Evolutionary conservation across 2,113 vertebrate species (phyloP).

Genomic region (Albula goreensis): DNA sequence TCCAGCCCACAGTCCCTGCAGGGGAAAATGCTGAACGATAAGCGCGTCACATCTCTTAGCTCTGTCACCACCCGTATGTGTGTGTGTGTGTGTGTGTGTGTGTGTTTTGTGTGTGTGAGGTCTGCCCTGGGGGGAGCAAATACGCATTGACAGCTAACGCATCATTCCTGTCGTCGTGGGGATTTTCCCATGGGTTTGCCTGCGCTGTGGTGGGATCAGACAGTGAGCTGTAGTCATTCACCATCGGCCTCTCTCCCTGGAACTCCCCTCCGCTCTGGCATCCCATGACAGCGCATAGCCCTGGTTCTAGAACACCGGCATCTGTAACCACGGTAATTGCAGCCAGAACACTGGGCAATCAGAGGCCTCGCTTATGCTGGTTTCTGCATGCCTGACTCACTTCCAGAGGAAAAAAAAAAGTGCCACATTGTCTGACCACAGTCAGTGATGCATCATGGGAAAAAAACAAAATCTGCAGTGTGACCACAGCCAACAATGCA

Average conservation of each 20-base stretch:
- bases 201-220: not conserved
- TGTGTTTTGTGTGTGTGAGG: too few relatives aligned
- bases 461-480: not conserved
- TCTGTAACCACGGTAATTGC: too few relatives aligned
- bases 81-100: too few relatives aligned
- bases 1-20: too few relatives aligned
- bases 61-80: too few relatives aligned
- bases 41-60: too few relatives aligned
- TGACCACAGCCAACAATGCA: not conserved
- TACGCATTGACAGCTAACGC: not conserved
- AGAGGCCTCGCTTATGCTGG: too few relatives aligned
- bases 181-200: not conserved
- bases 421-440: too few relatives aligned
- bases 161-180: not conserved
- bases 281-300: not conserved
- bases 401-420: not conserved
- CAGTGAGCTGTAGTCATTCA: not conserved
- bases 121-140: too few relatives aligned
- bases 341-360: too few relatives aligned
- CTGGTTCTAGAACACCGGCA: not conserved
- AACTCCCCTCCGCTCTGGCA: not conserved
- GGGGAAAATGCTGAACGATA: too few relatives aligned
- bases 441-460: too few relatives aligned
- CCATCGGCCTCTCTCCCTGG: not conserved
- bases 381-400: not conserved